Conservation (phyloP, 2,888 invertebrate species). For the Spilarctia lutea region DNA sequence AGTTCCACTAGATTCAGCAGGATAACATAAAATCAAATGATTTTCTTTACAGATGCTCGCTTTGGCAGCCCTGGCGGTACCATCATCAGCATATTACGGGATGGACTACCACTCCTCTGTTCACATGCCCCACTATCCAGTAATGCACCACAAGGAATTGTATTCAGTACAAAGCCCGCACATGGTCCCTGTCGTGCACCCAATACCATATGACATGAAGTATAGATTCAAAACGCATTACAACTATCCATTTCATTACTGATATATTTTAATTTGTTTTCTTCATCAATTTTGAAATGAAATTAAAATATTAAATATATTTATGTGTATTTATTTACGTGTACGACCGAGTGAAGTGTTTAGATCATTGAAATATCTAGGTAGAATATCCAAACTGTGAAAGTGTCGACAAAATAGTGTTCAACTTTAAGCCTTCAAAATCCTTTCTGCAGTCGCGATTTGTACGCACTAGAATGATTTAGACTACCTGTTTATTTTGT, state of each 20-base stretch:
- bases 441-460: too few relatives aligned
- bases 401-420: too few relatives aligned
- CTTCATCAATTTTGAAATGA: not conserved
- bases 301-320: not conserved
- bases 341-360: too few relatives aligned
- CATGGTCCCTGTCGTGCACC: constrained; percentile 36
- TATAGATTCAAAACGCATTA: constrained; percentile 46
- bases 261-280: not conserved
- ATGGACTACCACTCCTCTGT: constrained; percentile 39
- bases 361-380: too few relatives aligned
- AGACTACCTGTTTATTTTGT: too few relatives aligned
- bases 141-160: constrained; percentile 26
- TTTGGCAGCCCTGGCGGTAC: constrained; percentile 13
- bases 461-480: too few relatives aligned
- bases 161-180: constrained; percentile 32
- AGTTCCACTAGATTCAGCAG: too few relatives aligned
- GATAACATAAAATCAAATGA: not conserved
- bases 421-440: too few relatives aligned
- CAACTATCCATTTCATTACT: not conserved
- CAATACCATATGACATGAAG: constrained; percentile 24
- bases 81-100: constrained; percentile 31
- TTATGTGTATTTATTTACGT: not conserved
- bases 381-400: too few relatives aligned
- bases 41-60: constrained; percentile 33
- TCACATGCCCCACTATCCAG: constrained; percentile 26